Conservation (phyloP, 2,113 vertebrate species). For the Ploceus nigricollis region DNA sequence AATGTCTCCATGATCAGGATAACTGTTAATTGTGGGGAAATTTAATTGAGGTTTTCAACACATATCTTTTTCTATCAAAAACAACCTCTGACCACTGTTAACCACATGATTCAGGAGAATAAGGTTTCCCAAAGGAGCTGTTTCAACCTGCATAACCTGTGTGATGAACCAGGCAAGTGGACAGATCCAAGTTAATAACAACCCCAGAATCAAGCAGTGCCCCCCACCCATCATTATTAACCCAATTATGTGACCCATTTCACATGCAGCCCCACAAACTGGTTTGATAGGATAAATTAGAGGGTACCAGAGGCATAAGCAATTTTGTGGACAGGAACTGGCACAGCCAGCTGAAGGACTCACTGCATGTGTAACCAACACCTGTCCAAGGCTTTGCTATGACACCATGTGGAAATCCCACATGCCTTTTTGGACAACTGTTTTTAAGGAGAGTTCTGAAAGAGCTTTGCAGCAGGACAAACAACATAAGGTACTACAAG, state of each 20-base stretch:
- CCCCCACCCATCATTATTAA: not conserved
- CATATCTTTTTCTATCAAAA: not conserved
- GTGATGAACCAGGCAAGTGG: not conserved
- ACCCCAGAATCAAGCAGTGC: not conserved
- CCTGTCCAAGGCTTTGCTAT: not conserved
- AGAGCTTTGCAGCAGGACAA: not conserved
- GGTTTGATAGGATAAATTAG: conserved; percentile 24
- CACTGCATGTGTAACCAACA: not conserved
- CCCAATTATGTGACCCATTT: not conserved
- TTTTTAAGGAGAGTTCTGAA: not conserved
- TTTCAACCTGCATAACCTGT: not conserved
- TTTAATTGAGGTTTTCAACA: not conserved
- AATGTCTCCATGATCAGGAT: not conserved
- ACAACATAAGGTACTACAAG: not conserved
- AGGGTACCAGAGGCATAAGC: not conserved
- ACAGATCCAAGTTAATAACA: not conserved
- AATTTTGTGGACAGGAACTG: not conserved
- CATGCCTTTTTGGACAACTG: not conserved
- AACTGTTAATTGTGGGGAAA: not conserved
- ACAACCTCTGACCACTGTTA: not conserved
- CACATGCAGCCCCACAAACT: not conserved
- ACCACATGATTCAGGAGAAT: accelerated
- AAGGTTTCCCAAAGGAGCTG: not conserved
- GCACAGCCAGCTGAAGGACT: not conserved
- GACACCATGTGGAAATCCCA: not conserved